Evolutionary conservation across 2,797 vertebrate genomes (phyloP), one percentile per base, ranked within the genome.

Genomic region (Pipistrellus nathusii): DNA sequence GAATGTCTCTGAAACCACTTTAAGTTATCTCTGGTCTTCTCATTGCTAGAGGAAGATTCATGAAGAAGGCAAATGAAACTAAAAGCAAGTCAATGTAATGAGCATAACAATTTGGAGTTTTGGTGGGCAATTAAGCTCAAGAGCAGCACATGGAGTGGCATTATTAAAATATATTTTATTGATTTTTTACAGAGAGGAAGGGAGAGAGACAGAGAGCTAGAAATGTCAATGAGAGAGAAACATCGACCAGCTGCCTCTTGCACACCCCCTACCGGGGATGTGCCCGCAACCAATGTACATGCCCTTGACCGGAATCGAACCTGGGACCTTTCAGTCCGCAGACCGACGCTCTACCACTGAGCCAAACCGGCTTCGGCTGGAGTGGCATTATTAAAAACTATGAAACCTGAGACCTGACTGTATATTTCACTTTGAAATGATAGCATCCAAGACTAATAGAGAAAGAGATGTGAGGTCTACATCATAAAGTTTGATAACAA

Each of bases 11-110:
- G 6, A 15, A 15, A 17, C 8, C 7, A 32, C 57, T 66, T 82
- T 44, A 82, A 82, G 85, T 76, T 57, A 68, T 44, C 9, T 30
- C 95, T 73, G 44, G 48, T 25, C 30, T 95, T 82, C 9, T 85
- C 72, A 20, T 23, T 77, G n/a, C 23, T 68, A 32, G n/a, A 41
- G 38, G 13, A 84, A 88, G 21, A 68, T 64, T 82, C 78, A 21
- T 81, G 14, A 78, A 66, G 83, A 55, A 88, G 14, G 10, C 0
- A 57, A n/a, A 64, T 64, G 15, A 55, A 77, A 78, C 6, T 32
- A 55, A 83, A 84, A 93, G 20, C 23, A 91, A 85, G 62, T 27
- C 6, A 46, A 91, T 30, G 27, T 25, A 85, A 17, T 66, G 27
- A 88, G 2, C 18, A 82, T 35, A 6, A 71, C 76, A 93, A 85